Base-by-base conservation (phyloP, 2,113 vertebrate genomes). In the Cercocebus atys region DNA sequence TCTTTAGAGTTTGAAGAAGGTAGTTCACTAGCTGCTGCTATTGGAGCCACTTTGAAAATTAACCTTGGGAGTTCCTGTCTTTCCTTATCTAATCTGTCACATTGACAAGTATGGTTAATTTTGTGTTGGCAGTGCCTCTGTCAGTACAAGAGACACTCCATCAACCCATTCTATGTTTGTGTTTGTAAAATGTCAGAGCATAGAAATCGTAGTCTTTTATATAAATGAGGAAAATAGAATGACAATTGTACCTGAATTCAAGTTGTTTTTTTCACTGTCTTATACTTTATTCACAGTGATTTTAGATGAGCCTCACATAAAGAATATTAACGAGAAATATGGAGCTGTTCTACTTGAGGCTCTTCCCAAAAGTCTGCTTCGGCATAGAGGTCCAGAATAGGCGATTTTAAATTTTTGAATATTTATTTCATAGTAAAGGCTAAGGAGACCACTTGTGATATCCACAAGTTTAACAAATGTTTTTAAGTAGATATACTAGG, bases 1-100 rank as follows among this genome's bases (percentile, higher is more conserved):
- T 38, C 35, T 64, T 95, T 59, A 88, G 43, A 92, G 20, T 80
- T 96, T 88, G 52, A 95, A 91, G 66, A 95, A 59, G 22, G 79
- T 92, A 30, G 17, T 80, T 52, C 32, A 35, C 75, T 30, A 90
- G 32, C 84, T 59, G 2, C 47, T 87, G 35, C 76, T 73, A 13
- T 14, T 79, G 25, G 23, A 70, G 3, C 68, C 18, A 16, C 30
- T 83, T 68, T n/a, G n/a, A 57, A 93, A 84, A 68, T 80, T 92
- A 6, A 43, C 27, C 40, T 82, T 79, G 79, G 81, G 27, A 92
- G 16, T 45, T 45, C 66, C 9, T 14, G 10, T 43, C 38, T 78
- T 38, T 18, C 7, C 38, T 86, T 32, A 23, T 57, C 38, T 88
- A 40, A 66, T 25, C 57, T 85, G 55, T 81, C 61, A 30, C 32